These are phyloP conservation scores for Xanthia icteritia DNA, from an alignment of 2,888 invertebrate genomes.

Conservation along the genomic window DNA sequence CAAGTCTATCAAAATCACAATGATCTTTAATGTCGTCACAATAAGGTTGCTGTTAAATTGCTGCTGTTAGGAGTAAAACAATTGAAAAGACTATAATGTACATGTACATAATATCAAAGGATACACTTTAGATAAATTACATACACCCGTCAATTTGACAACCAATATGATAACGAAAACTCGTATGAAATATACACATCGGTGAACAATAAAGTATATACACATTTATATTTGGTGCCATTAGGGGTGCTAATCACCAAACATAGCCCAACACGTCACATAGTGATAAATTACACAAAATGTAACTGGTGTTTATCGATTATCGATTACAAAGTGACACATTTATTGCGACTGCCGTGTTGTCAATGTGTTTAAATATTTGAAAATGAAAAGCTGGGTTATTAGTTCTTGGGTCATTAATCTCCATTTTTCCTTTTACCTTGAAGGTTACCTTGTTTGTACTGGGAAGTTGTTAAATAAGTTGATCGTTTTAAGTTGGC, in stretches of 20 bases:
- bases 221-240: conserved; percentile 56
- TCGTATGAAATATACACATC: conserved; percentile 58
- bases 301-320: conserved; percentile 73
- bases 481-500: not conserved
- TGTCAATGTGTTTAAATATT: conserved; percentile 54
- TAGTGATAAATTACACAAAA: conserved; percentile 74
- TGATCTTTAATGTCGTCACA: not conserved
- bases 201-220: conserved; percentile 65
- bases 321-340: conserved; percentile 75
- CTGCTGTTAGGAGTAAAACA: not conserved
- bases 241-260: conserved; percentile 68
- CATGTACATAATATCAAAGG: not conserved
- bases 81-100: not conserved
- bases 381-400: conserved; percentile 25
- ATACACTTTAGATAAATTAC: conserved; percentile 52
- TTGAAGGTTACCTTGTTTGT: conserved; percentile 10
- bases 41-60: not conserved
- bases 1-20: not conserved
- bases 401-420: conserved; percentile 18
- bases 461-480: conserved; percentile 5
- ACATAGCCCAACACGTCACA: conserved; percentile 67
- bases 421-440: not conserved
- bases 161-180: conserved; percentile 50
- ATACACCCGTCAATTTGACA: conserved; percentile 47
- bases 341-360: conserved; percentile 52